Percentiles rank a stretch among this genome's conserved stretches.
Conservation (phyloP, 2,888 invertebrate species). For the Clivina fossor region DNA sequence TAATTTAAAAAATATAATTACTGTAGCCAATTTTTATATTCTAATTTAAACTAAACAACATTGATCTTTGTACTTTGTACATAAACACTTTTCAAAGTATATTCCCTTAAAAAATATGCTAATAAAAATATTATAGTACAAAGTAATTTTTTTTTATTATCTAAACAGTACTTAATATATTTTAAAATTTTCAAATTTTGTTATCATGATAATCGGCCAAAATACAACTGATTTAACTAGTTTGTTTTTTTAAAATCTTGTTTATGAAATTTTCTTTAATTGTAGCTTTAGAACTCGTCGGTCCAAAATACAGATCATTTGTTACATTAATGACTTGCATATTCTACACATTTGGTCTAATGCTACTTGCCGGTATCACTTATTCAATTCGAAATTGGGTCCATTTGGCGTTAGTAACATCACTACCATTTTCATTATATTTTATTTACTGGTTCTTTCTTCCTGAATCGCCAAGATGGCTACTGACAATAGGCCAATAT, state of each 20-base stretch:
- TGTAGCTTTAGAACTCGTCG: constrained; percentile 86
- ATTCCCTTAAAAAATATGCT: too few species aligned
- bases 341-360: constrained; percentile 85
- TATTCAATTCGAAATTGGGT: constrained; percentile 86
- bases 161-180: too few species aligned
- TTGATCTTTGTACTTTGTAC: too few species aligned
- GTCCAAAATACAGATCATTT: constrained; percentile 87
- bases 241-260: constrained; percentile 1
- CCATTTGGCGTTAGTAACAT: constrained; percentile 75
- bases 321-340: constrained; percentile 91
- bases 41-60: too few species aligned
- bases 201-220: constrained; percentile 6
- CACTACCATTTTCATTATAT: constrained; percentile 81
- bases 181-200: neutral
- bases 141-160: constrained; percentile 40
- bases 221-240: too few species aligned
- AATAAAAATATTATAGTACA: too few species aligned
- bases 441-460: constrained; percentile 83
- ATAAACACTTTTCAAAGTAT: too few species aligned
- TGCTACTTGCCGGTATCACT: constrained; percentile 80
- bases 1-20: too few species aligned
- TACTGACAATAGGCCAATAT: constrained; percentile 74
- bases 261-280: constrained; percentile 41
- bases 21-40: too few species aligned
- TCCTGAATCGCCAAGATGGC: constrained; percentile 90